Conservation (phyloP, 1,140 invertebrate species). For the Ditylenchus dipsaci region DNA sequence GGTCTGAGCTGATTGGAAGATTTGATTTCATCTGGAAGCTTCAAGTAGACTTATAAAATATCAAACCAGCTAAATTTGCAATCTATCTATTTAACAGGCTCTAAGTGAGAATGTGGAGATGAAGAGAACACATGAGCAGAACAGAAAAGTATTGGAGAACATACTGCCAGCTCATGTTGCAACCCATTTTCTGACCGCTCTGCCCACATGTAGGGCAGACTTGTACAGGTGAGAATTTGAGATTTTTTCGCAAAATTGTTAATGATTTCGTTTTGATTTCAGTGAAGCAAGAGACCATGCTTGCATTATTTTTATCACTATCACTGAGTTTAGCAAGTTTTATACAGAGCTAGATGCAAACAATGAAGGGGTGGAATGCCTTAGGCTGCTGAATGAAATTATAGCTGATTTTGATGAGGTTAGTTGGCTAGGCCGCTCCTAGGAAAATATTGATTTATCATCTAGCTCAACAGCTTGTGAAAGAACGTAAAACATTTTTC, state of each 20-base stretch:
- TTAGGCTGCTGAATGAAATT: constrained; percentile 92
- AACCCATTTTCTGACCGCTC: constrained; percentile 72
- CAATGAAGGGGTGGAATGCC: constrained; percentile 84
- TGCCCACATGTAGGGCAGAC: constrained; percentile 41
- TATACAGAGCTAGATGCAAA: constrained; percentile 86
- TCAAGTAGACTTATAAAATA: constrained; percentile 20
- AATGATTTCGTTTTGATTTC: neutral
- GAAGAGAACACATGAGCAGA: constrained; percentile 53
- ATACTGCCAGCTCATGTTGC: constrained; percentile 86
- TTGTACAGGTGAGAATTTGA: constrained; percentile 33
- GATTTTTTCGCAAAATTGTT: neutral
- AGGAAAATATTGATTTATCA: constrained; percentile 6
- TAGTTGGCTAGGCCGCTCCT: no score
- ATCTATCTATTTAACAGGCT: constrained; percentile 30
- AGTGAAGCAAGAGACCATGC: constrained; percentile 78
- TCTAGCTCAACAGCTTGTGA: no score
- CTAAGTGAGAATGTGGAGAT: constrained; percentile 56
- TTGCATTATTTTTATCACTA: constrained; percentile 85
- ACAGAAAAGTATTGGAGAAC: constrained; percentile 74
- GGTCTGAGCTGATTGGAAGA: constrained; percentile 51
- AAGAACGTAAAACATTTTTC: no score
- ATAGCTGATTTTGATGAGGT: constrained; percentile 92
- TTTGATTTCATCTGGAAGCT: constrained; percentile 58
- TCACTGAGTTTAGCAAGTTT: constrained; percentile 91
- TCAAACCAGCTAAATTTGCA: constrained; percentile 31